Conservation (phyloP, 2,797 vertebrate species). For the Coracias cyanogaster region DNA sequence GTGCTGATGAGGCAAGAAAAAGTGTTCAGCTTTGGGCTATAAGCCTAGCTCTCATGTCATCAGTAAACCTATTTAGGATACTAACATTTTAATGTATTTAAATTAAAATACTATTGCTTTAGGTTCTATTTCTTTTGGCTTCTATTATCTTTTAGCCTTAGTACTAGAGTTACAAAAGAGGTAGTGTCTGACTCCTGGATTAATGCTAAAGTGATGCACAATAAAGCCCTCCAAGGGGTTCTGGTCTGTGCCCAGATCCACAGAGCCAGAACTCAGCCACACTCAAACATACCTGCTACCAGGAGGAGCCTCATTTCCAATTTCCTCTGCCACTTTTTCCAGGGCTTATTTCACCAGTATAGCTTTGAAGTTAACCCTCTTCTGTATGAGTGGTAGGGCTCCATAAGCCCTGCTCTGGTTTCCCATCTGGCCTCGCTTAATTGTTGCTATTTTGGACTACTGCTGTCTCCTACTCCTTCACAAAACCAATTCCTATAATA, state of each 20-base stretch:
- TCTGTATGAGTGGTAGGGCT: background rate
- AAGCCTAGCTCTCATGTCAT: background rate
- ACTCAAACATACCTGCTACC: rapidly evolving
- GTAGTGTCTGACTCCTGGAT: background rate
- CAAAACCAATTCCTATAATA: background rate
- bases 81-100: background rate
- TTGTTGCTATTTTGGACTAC: background rate
- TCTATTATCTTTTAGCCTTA: background rate
- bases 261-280: background rate
- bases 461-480: background rate
- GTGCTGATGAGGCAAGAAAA: background rate
- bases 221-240: background rate
- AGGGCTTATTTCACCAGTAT: background rate
- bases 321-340: background rate
- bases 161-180: background rate
- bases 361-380: background rate
- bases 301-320: background rate
- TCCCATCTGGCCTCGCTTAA: background rate
- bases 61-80: background rate
- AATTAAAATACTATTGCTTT: background rate
- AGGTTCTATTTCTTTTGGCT: background rate
- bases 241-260: background rate
- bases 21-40: background rate
- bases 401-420: background rate
- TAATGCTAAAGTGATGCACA: background rate